Evolutionary conservation across 2,797 vertebrate species (phyloP), one percentile per base, ranked within the genome.

Genomic region (Sphenodon punctatus): DNA sequence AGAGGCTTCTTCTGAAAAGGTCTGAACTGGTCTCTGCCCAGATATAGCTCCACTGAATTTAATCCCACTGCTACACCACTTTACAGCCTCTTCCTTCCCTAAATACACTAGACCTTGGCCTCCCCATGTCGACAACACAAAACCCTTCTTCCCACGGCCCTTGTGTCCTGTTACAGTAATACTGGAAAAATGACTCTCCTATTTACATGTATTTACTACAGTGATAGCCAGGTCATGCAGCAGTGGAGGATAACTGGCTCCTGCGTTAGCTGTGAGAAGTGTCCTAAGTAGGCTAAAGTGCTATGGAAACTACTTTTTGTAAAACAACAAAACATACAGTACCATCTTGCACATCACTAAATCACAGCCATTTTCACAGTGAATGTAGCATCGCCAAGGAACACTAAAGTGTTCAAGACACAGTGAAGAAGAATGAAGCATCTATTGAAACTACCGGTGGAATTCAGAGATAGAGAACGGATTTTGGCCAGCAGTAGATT

Each of bases 211-310:
- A 80, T 36, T 63, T 79, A 80, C 78, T 84, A 87, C 61, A 87
- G 58, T 32, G 84, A 89, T 87, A 76, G 66, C 66, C 83, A 81
- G 12, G 66, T 69, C 84, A 86, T 77, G 73, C 79, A 78, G 83
- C 82, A 86, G 63, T 60, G 80, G 60, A 86, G 66, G 53, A 91
- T 76, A 79, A 88, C 79, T n/a, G 77, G 71, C 41, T 88, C 87
- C 90, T 25, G 77, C 84, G 87, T 85, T 73, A 36, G 75, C 49
- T 77, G 71, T 80, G 32, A 12, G 71, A 90, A 83, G 59, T 66
- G 43, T 65, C 1, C 2, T 69, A 87, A 53, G 69, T 87, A 91
- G 71, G 84, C 91, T 76, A 85, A 32, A 49, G 69, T 23, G 73
- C 73, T 82, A 89, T 63, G 42, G 63, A 46, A 46, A 75, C 56